Percentiles rank a stretch among this genome's conserved stretches.
phyloP scores from a whole-genome alignment of 2,888 invertebrate species.

The Crossocerus cetratus region DNA sequence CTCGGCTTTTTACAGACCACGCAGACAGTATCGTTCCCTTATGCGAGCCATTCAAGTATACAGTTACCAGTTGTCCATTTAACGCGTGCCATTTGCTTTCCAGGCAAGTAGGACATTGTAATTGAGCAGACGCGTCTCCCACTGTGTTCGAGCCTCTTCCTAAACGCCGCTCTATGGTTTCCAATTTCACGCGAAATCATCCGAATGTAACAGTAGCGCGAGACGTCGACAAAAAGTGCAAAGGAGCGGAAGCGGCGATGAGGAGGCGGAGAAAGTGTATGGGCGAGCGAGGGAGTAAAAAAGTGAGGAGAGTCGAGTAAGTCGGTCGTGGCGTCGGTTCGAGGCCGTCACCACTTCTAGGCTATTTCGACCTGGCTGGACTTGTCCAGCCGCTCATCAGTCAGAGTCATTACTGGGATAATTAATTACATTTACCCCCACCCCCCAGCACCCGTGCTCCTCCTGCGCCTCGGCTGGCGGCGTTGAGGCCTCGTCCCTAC shows the following conservation, averaged over 20 bases:
- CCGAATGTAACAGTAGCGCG: not conserved
- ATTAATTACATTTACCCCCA: slow-evolving; percentile 82
- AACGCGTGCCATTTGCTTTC: too few species aligned
- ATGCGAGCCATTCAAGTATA: too few species aligned
- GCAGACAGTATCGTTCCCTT: too few species aligned
- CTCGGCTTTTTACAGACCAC: too few species aligned
- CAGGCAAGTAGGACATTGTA: too few species aligned
- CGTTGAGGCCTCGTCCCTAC: slow-evolving; percentile 42
- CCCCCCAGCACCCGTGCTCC: slow-evolving; percentile 64
- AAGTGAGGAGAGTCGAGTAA: slow-evolving; percentile 30
- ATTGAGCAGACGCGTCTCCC: too few species aligned
- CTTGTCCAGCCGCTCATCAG: slow-evolving; percentile 80
- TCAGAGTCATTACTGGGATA: slow-evolving; percentile 83
- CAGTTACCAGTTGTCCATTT: too few species aligned
- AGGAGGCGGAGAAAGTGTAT: not conserved
- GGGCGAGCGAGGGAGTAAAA: slow-evolving; percentile 9
- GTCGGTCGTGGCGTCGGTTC: slow-evolving; percentile 54
- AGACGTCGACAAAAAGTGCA: not conserved
- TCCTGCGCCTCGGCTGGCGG: not conserved
- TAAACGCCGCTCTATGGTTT: not conserved
- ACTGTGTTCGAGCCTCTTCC: too few species aligned
- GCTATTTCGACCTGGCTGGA: slow-evolving; percentile 76
- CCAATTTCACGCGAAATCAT: not conserved
- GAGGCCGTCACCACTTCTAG: slow-evolving; percentile 71
- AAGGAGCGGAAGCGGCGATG: not conserved